These are phyloP conservation scores for Neomorphus geoffroyi DNA, from an alignment of 2,797 vertebrate species.

Conservation along the genomic window DNA sequence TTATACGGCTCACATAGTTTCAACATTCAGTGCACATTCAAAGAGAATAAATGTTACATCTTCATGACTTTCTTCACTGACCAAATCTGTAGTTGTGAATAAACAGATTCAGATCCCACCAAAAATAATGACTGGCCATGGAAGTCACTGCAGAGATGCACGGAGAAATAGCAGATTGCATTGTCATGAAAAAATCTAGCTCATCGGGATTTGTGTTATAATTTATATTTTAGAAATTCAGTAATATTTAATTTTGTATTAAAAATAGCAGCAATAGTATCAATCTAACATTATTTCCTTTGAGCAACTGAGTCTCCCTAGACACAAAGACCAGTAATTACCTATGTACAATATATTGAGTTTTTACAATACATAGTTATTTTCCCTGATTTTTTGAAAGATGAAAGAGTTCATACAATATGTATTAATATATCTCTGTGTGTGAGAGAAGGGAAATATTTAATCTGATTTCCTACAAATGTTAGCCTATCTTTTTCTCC, in stretches of 20 bases:
- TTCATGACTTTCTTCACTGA: background rate
- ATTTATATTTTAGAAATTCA: slow-evolving; percentile 12
- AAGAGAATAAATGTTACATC: background rate
- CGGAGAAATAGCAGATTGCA: background rate
- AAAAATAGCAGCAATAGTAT: background rate
- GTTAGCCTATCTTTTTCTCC: background rate
- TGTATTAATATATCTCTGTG: background rate
- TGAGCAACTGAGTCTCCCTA: slow-evolving; percentile 5
- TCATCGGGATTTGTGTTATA: background rate
- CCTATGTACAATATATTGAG: background rate
- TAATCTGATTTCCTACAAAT: background rate
- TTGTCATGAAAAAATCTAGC: background rate
- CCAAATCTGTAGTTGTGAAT: background rate
- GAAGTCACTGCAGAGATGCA: background rate
- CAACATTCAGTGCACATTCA: background rate
- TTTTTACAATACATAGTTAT: slow-evolving; percentile 1
- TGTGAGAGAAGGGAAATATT: background rate
- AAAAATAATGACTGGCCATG: background rate
- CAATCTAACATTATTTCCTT: background rate
- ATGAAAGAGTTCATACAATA: background rate
- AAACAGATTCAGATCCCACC: background rate
- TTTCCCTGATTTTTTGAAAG: background rate
- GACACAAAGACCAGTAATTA: slow-evolving; percentile 6
- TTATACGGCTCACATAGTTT: background rate
- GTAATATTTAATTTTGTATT: background rate